Evolutionary conservation across 2,113 vertebrate genomes (phyloP).

Genomic region (Podiceps cristatus): DNA sequence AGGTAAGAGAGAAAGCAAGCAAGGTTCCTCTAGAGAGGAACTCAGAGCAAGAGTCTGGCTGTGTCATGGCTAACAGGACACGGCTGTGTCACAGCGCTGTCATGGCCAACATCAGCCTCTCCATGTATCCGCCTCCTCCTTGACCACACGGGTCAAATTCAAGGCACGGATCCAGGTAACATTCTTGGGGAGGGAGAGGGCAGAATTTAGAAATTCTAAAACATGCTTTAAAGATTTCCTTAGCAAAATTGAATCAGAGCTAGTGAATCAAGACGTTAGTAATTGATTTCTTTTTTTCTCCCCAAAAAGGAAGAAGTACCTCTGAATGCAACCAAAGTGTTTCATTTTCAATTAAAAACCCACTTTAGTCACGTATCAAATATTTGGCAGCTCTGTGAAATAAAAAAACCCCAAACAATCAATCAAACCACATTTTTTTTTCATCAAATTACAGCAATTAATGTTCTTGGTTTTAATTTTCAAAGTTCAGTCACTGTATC

Average conservation of each 20-base stretch:
- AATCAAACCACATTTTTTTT: too few species aligned
- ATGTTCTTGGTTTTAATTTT: neutral
- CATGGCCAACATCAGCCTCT: neutral
- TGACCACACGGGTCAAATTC: neutral
- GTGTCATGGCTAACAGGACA: neutral
- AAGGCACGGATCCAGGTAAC: neutral
- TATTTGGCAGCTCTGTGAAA: neutral
- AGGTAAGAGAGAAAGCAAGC: neutral
- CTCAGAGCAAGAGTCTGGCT: neutral
- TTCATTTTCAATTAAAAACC: neutral
- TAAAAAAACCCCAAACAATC: neutral
- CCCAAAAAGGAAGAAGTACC: neutral
- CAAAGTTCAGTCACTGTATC: neutral
- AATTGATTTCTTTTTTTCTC: neutral
- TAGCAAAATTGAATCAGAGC: neutral
- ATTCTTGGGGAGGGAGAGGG: neutral
- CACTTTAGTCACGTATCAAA: neutral
- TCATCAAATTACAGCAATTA: neutral
- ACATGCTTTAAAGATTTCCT: neutral
- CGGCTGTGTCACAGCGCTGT: neutral
- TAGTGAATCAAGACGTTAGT: neutral
- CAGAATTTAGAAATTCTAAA: conserved; percentile 10
- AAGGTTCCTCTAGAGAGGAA: neutral
- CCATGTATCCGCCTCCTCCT: neutral
- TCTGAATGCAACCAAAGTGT: neutral